phyloP scores from a whole-genome alignment of 2,888 invertebrate species.

The Arrhopalites spinosus region DNA sequence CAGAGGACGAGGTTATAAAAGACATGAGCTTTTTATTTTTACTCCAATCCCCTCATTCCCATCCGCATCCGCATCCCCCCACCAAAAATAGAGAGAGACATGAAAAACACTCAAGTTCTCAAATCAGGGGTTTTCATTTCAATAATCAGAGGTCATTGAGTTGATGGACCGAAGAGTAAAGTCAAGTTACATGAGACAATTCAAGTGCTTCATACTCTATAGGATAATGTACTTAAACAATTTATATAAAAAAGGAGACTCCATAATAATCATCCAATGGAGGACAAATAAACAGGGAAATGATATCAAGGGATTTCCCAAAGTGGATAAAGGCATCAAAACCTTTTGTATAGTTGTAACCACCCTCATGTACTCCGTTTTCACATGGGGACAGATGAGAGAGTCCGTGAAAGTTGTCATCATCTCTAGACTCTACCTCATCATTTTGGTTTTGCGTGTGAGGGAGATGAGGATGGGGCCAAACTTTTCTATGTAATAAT shows the following conservation, averaged over 20 bases:
- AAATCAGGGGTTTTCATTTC: constrained; percentile 24
- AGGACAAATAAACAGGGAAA: too few relatives aligned
- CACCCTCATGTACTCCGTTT: too few relatives aligned
- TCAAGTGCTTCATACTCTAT: constrained; percentile 12
- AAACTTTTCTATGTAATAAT: not conserved
- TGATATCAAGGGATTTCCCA: too few relatives aligned
- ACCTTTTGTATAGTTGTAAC: too few relatives aligned
- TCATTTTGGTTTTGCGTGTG: constrained; percentile 22
- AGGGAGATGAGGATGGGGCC: too few relatives aligned
- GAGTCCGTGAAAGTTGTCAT: too few relatives aligned
- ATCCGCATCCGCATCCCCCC: not conserved
- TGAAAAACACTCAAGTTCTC: constrained; percentile 20
- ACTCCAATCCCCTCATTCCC: not conserved
- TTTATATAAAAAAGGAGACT: too few relatives aligned
- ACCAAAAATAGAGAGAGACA: not conserved
- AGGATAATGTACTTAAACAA: too few relatives aligned
- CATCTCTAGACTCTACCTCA: not conserved
- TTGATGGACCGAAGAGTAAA: constrained; percentile 43
- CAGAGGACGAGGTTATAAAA: not conserved
- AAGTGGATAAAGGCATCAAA: too few relatives aligned
- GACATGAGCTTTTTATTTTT: constrained; percentile 17
- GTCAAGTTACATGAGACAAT: constrained; percentile 28
- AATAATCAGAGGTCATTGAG: constrained; percentile 44
- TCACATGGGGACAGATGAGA: too few relatives aligned
- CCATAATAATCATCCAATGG: too few relatives aligned